A percentile compares a stretch with the other conserved stretches of the same genome.
Evolutionary conservation across 2,113 vertebrate species (phyloP).

Genomic region (Sphaerodactylus townsendi): DNA sequence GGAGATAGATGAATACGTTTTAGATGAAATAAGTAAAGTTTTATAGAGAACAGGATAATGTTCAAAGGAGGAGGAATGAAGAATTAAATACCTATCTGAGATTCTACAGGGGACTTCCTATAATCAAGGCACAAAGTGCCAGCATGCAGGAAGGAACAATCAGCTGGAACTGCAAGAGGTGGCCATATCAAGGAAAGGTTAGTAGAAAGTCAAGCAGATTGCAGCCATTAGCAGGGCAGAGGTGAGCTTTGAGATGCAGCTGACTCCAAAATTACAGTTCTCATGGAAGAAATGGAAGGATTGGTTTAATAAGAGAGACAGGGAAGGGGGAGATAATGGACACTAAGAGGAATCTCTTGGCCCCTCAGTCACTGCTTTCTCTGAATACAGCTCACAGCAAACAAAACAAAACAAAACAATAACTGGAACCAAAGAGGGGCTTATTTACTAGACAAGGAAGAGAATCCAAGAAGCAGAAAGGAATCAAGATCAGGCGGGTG

Average conservation of each 20-base stretch:
- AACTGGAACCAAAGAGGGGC: background rate
- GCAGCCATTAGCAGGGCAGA: background rate
- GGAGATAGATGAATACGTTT: background rate
- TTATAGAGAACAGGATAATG: background rate
- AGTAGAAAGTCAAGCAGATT: constrained; percentile 8
- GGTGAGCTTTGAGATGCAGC: background rate
- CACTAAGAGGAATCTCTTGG: background rate
- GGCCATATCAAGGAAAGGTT: background rate
- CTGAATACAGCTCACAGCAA: background rate
- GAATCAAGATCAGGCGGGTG: too few species aligned
- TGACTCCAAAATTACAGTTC: background rate
- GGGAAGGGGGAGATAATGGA: background rate
- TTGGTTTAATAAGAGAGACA: constrained; percentile 9
- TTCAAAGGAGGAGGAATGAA: background rate
- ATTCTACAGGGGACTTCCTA: background rate
- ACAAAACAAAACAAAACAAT: background rate
- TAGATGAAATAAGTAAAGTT: background rate
- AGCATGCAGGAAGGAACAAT: background rate
- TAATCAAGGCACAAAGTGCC: background rate
- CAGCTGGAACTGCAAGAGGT: background rate
- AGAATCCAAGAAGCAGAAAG: background rate
- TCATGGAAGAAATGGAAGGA: background rate
- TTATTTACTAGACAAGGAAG: background rate
- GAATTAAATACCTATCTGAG: background rate
- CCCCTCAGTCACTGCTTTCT: background rate